Conservation (phyloP, 2,113 vertebrate species). For the Halcyon senegalensis region DNA sequence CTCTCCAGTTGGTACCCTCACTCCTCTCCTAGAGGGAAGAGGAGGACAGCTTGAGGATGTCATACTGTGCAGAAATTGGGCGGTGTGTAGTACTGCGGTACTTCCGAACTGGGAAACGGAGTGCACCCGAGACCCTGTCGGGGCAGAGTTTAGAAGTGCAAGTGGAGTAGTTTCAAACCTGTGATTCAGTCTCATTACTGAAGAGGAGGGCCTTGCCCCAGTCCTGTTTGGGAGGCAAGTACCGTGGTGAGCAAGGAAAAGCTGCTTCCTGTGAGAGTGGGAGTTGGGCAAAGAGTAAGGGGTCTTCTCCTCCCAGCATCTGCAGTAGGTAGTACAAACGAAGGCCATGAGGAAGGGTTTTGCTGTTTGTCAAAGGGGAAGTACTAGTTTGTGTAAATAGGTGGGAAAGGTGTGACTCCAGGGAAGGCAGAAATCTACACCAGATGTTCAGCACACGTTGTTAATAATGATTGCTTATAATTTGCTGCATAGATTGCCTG, state of each 20-base stretch:
- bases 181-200: background rate
- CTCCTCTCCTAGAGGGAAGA: background rate
- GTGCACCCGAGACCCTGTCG: accelerated
- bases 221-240: background rate
- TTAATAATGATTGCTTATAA: background rate
- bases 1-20: too few species aligned
- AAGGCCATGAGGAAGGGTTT: accelerated
- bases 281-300: too few species aligned
- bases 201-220: background rate
- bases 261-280: accelerated
- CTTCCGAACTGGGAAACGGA: background rate
- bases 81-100: accelerated
- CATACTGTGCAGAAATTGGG: accelerated
- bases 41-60: background rate
- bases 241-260: background rate
- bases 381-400: background rate
- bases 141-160: background rate
- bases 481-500: background rate
- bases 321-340: background rate
- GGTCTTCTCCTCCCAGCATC: background rate
- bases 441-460: accelerated
- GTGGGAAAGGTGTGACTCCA: accelerated
- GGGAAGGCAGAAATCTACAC: background rate
- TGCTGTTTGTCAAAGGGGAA: background rate
- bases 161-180: background rate